These are phyloP conservation scores for Serranus cabrilla DNA, from an alignment of 2,797 vertebrate species.

Conservation along the genomic window DNA sequence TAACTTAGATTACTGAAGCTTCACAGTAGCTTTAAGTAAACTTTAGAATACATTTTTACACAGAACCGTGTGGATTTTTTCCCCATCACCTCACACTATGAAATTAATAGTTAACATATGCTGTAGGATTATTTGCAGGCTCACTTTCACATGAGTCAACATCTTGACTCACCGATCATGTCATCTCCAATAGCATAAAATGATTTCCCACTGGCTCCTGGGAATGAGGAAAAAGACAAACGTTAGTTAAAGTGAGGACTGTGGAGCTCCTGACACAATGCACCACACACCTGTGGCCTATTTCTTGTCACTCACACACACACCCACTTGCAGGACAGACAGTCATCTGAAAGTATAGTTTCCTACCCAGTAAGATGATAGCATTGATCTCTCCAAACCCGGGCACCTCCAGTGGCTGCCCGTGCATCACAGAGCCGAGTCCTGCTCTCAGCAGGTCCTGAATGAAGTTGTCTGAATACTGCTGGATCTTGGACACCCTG, in stretches of 20 bases:
- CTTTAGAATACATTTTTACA: not conserved
- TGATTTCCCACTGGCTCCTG: slow-evolving; percentile 86
- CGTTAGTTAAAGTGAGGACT: slow-evolving; percentile 10
- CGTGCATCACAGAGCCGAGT: slow-evolving; percentile 81
- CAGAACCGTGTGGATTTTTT: not conserved
- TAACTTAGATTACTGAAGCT: too few species aligned
- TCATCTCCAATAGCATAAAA: slow-evolving; percentile 81
- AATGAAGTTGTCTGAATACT: slow-evolving; percentile 83
- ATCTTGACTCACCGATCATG: slow-evolving; percentile 70
- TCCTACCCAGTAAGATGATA: slow-evolving; percentile 88
- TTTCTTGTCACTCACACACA: slow-evolving; percentile 4
- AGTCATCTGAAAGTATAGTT: slow-evolving; percentile 13
- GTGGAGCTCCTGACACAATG: not conserved
- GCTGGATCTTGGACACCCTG: slow-evolving; percentile 76
- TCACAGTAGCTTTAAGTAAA: not conserved
- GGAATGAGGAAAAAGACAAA: slow-evolving; percentile 21
- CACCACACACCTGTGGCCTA: not conserved
- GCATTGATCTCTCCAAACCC: slow-evolving; percentile 87
- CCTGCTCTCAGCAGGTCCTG: slow-evolving; percentile 87
- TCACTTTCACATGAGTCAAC: not conserved
- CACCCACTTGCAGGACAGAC: slow-evolving; percentile 8
- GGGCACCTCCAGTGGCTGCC: slow-evolving; percentile 83
- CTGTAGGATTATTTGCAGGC: not conserved
- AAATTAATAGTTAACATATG: not conserved
- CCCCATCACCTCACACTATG: not conserved